Base-by-base conservation (phyloP, 53 echinoderm and acorn worm species). In the Temnopleurus reevesii region DNA sequence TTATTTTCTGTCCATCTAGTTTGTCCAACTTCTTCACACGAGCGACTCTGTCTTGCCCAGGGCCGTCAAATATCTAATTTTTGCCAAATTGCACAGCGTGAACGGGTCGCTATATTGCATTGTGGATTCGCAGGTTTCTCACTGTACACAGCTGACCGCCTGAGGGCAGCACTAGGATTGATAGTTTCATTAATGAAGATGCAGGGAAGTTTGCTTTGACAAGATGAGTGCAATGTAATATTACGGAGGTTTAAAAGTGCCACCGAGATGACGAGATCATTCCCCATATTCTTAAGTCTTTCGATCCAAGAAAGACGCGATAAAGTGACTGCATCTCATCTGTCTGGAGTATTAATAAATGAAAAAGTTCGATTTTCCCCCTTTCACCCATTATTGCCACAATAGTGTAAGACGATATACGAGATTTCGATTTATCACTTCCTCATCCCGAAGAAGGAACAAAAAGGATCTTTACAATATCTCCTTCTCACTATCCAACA, bases 141-240 rank as follows among this genome's bases (percentile, higher is more conserved):
- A 31, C 71, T 87, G 53, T 65, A 66, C 38, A 66, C 88, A 87
- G 88, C 88, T 87, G 88, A 66, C 34, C 88, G 88, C 88, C 71
- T 46, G 88, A 28, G 88, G 88, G 83, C 83, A 55, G 83, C 31
- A 83, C 49, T 54, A 55, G 31, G 55, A 83, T 54, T 83, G 54
- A 83, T 83, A 83, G 79, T 79, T 79, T 47, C 71, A 71, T 71
- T 71, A 71, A 71, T 71, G 41, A 71, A 21, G 71, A 71, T 71
- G n/a, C 8, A 41, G 71, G 10, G 71, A 71, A 71, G 71, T 41
- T 71, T 41, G 43, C 41, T 41, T n/a, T 71, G 71, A 71, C 71
- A 71, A 38, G 43, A 41, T 41, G 4, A 8, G 41, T 41, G 28
- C 38, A 71, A 5, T n/a, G n/a, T n/a, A n/a, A n/a, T n/a, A 51